Evolutionary conservation across 2,888 invertebrate species (phyloP).

Genomic region (Thumatha senex): DNA sequence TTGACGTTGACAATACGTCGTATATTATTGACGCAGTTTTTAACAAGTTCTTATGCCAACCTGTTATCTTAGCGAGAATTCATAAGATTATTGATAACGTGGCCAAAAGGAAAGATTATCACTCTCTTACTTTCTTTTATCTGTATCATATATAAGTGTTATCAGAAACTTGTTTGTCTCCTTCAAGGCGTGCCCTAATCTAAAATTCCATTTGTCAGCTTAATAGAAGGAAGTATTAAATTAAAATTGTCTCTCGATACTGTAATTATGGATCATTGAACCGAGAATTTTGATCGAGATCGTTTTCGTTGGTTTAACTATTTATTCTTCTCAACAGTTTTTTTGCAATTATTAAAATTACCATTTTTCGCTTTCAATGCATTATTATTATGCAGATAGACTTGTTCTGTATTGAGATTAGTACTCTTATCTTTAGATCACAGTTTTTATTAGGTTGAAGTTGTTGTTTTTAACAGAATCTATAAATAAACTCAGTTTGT

Average conservation of each 20-base stretch:
- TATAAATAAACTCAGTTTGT: conserved; percentile 12
- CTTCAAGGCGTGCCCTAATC: conserved; percentile 25
- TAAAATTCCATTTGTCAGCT: conserved; percentile 24
- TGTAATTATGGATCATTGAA: conserved; percentile 39
- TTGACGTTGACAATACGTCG: no score
- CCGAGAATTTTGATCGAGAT: conserved; percentile 27
- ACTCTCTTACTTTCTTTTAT: conserved; percentile 11
- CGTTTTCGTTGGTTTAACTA: conserved; percentile 24
- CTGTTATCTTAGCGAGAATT: conserved; percentile 3
- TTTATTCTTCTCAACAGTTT: conserved; percentile 13
- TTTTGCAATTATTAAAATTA: conserved; percentile 8
- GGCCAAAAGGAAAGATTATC: conserved; percentile 15
- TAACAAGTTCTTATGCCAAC: conserved; percentile 12
- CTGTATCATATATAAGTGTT: conserved; percentile 11
- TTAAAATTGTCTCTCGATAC: conserved; percentile 35
- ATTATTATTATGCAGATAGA: not conserved
- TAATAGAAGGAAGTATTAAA: conserved; percentile 27
- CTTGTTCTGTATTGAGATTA: not conserved
- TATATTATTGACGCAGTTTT: not conserved
- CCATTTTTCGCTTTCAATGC: conserved; percentile 6
- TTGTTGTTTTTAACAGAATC: not conserved
- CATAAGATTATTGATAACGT: not conserved
- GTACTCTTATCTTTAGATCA: not conserved
- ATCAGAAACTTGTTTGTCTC: conserved; percentile 27
- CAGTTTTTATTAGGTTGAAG: not conserved